Base-by-base conservation (phyloP, 2,797 vertebrate genomes). In the Notoglanidium macrostoma region DNA sequence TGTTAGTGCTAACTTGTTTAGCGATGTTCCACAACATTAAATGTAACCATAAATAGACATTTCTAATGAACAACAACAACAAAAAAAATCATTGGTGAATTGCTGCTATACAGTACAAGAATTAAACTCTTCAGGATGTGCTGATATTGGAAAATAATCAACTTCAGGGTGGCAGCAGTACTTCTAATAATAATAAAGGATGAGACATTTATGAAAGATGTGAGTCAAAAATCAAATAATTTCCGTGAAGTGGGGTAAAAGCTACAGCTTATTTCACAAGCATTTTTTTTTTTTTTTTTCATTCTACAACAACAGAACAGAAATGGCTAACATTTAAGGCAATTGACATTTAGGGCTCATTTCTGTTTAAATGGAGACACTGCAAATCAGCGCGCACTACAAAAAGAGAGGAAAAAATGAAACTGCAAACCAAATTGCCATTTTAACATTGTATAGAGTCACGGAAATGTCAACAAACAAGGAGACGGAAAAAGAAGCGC, bases 381-480 rank as follows among this genome's bases (percentile, higher is more conserved):
- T 0, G 15, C 44, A 11, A 49, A 49, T 29, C 44, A 46, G 55
- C 49, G 15, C 32, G 19, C 9, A 65, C 35, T n/a, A 49, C 79
- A 83, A 68, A 68, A 54, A 68, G 32, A 65, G 44, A 17, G 15
- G 44, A 3, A 82, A 49, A 49, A 82, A 44, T 15, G 32, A 80
- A 26, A 61, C 19, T n/a, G 57, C 44, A 21, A 49, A 83, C 44
- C 80, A 65, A 49, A 61, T 46, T 73, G 54, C 40, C 54, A 17
- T 74, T 70, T 55, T 26, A 61, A 78, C 10, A 3, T 78, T 21
- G 35, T 54, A 14, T 0, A 17, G 26, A 87, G 65, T 49, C 26
- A 59, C 0, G n/a, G 32, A 67, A 17, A 63, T 63, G 77, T 81
- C 85, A 89, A 82, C 55, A 63, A 74, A 84, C 67, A 74, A n/a